Percentiles rank a stretch among this genome's conserved stretches.
phyloP scores from a whole-genome alignment of 2,888 invertebrate species.

The Cactoblastis cactorum region DNA sequence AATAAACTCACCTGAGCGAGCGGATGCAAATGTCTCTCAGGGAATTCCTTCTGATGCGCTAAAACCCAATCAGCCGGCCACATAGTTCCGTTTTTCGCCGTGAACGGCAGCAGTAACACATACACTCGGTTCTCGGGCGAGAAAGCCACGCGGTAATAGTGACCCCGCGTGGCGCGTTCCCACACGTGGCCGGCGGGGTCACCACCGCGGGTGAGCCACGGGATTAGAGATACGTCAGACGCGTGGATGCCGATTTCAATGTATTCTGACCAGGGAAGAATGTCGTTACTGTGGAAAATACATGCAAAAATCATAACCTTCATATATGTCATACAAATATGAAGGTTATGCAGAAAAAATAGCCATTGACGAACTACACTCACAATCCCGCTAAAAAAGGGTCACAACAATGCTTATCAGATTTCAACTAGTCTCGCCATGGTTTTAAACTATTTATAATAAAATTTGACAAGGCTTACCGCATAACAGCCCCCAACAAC shows the following conservation, averaged over 20 bases:
- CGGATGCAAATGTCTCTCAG: conserved; percentile 92
- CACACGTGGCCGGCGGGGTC: conserved; percentile 92
- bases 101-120: conserved; percentile 86
- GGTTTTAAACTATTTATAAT: no score
- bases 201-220: conserved; percentile 84
- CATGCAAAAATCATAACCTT: no score
- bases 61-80: conserved; percentile 91
- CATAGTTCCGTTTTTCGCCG: conserved; percentile 89
- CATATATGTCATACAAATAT: no score
- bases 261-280: conserved; percentile 93
- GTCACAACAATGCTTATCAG: no score
- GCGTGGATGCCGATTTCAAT: conserved; percentile 92
- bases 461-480: no score
- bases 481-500: conserved; percentile 89
- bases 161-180: conserved; percentile 94
- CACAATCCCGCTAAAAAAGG: no score
- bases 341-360: no score
- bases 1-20: conserved; percentile 90
- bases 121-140: conserved; percentile 62
- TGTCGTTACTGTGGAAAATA: conserved; percentile 80
- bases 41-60: conserved; percentile 90
- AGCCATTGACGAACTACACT: no score
- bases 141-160: conserved; percentile 92
- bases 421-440: no score
- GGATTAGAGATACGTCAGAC: conserved; percentile 85